Percentiles rank a stretch among this genome's conserved stretches.
These are phyloP conservation scores for Troides oblongomaculatus DNA, from an alignment of 2,888 invertebrate genomes.

Conservation along the genomic window DNA sequence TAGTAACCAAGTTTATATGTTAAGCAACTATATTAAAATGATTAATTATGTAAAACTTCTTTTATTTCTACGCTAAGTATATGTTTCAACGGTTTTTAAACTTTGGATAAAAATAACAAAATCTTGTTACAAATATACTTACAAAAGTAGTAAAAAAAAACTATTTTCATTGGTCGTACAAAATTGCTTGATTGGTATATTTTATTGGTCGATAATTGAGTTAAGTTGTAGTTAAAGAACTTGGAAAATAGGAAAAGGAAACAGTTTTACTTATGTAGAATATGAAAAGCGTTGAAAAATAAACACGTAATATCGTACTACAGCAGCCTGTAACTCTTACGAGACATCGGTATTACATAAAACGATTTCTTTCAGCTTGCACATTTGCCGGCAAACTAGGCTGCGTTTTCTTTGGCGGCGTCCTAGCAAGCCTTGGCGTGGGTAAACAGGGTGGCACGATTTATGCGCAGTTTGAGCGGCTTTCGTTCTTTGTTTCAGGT, in stretches of 20 bases:
- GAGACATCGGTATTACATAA: constrained; percentile 37
- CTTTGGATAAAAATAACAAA: no score
- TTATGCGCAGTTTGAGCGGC: constrained; percentile 75
- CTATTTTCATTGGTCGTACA: no score
- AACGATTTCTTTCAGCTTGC: constrained; percentile 57
- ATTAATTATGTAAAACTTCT: no score
- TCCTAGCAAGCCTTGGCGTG: constrained; percentile 65
- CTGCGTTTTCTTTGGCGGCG: constrained; percentile 71
- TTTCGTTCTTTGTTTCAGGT: constrained; percentile 77
- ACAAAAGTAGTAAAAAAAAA: no score
- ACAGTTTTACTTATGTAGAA: not conserved
- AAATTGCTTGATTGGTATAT: no score
- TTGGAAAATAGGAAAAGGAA: not conserved
- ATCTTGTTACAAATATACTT: no score
- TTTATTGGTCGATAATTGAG: no score
- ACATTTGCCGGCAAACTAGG: constrained; percentile 56
- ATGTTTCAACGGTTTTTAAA: no score
- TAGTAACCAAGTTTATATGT: not conserved
- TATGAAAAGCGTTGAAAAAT: not conserved
- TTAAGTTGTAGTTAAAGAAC: no score
- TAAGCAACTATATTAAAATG: no score
- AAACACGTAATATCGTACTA: not conserved
- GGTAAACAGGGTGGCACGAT: constrained; percentile 74
- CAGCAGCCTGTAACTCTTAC: constrained; percentile 19
- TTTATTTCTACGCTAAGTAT: no score